Conservation (phyloP, 2,797 vertebrate genomes). For the Crocodylus rhombifer region DNA sequence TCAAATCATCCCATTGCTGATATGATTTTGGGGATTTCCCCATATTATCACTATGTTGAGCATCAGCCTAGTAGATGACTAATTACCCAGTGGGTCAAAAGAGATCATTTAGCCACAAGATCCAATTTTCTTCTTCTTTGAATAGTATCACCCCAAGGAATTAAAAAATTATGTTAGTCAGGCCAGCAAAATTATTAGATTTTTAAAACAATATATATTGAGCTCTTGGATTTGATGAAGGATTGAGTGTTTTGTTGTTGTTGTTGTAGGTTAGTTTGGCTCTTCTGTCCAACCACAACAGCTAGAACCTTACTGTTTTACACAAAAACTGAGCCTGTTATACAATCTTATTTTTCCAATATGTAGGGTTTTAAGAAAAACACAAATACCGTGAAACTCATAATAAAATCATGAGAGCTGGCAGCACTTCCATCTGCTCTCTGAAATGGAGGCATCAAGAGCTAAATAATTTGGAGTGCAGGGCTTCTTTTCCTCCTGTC, state of each 20-base stretch:
- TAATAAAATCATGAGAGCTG: slow-evolving; percentile 39
- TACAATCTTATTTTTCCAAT: not conserved
- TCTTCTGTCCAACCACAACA: not conserved
- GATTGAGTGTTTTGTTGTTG: too few species aligned
- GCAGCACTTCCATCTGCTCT: slow-evolving; percentile 73
- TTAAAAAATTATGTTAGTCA: not conserved
- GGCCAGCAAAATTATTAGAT: not conserved
- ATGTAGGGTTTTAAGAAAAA: slow-evolving; percentile 31
- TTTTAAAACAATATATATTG: too few species aligned
- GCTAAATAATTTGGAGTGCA: not conserved
- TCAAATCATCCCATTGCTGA: not conserved
- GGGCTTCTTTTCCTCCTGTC: not conserved
- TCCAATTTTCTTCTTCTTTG: not conserved
- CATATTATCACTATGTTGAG: not conserved
- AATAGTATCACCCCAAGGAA: not conserved
- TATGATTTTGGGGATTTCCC: not conserved
- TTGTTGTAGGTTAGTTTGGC: too few species aligned
- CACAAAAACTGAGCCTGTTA: not conserved
- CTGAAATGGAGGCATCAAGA: slow-evolving; percentile 28
- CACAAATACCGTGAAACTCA: not conserved
- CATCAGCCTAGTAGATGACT: not conserved
- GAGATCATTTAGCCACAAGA: rapidly evolving
- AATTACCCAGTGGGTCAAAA: not conserved
- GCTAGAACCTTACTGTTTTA: not conserved
- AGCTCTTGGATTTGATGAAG: too few species aligned